These are phyloP conservation scores for Ornithoptera alexandrae DNA, from an alignment of 2,888 invertebrate genomes.

Conservation along the genomic window DNA sequence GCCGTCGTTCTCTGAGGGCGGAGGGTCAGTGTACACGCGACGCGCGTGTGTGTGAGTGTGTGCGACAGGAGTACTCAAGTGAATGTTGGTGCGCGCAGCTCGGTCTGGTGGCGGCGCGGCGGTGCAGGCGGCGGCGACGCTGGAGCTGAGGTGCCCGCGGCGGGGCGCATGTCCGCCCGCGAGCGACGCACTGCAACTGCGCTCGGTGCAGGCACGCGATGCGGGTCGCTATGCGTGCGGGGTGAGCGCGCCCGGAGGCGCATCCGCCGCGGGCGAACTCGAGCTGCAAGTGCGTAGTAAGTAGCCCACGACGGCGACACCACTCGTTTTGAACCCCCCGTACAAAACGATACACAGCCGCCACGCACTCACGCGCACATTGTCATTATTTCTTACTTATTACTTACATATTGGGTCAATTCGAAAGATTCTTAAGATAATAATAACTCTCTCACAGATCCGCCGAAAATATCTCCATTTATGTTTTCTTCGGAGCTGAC, in stretches of 20 bases:
- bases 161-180: conserved; percentile 66
- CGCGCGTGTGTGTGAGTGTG: background rate
- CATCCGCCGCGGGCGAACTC: conserved; percentile 84
- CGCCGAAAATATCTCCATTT: conserved; percentile 93
- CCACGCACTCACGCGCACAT: background rate
- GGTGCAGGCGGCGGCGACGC: conserved; percentile 66
- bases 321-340: background rate
- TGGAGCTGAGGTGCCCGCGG: conserved; percentile 70
- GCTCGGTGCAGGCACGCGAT: conserved; percentile 77
- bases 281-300: conserved; percentile 86
- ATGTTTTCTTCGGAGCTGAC: conserved; percentile 89
- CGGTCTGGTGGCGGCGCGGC: conserved; percentile 60
- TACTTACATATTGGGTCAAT: no score
- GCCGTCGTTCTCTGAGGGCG: no score
- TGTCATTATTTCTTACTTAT: no score
- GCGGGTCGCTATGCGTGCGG: conserved; percentile 88
- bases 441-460: conserved; percentile 67
- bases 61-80: background rate
- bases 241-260: conserved; percentile 85
- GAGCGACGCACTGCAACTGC: conserved; percentile 56
- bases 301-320: conserved; percentile 41
- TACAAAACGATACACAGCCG: background rate
- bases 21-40: no score
- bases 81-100: conserved; percentile 53
- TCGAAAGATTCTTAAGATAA: no score